phyloP scores from a whole-genome alignment of 2,888 invertebrate species.

The Apoda limacodes region DNA sequence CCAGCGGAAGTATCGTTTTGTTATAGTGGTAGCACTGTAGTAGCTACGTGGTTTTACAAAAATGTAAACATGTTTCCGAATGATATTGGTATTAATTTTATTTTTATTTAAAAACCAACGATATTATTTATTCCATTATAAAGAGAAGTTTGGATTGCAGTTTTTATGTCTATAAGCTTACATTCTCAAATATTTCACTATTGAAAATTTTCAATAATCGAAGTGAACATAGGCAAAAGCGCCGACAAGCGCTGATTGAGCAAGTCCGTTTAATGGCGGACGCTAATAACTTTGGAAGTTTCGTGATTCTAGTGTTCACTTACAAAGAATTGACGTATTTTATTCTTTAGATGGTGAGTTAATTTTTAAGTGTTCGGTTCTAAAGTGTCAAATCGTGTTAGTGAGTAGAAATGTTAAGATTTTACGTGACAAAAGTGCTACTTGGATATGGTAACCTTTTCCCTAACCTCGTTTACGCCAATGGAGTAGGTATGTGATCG shows the following conservation, averaged over 20 bases:
- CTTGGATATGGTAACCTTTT: constrained; percentile 77
- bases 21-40: constrained; percentile 45
- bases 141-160: too few relatives aligned
- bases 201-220: constrained; percentile 51
- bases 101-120: too few relatives aligned
- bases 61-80: constrained; percentile 69
- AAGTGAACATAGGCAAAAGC: constrained; percentile 67
- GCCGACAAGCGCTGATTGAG: constrained; percentile 63
- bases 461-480: constrained; percentile 83
- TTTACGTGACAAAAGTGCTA: constrained; percentile 68
- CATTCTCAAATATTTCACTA: constrained; percentile 23
- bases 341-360: constrained; percentile 48
- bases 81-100: too few relatives aligned
- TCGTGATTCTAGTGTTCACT: constrained; percentile 67
- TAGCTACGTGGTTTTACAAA: constrained; percentile 65
- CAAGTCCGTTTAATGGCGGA: constrained; percentile 68
- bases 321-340: constrained; percentile 43
- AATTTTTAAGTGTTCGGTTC: constrained; percentile 43
- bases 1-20: constrained; percentile 62
- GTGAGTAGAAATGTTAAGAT: constrained; percentile 63
- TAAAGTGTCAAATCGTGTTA: constrained; percentile 52
- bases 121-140: too few relatives aligned
- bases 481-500: constrained; percentile 81
- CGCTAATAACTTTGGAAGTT: constrained; percentile 68
- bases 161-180: too few relatives aligned